Evolutionary conservation across 1,140 invertebrate genomes (phyloP).

Genomic region (Solenopsis fugax): DNA sequence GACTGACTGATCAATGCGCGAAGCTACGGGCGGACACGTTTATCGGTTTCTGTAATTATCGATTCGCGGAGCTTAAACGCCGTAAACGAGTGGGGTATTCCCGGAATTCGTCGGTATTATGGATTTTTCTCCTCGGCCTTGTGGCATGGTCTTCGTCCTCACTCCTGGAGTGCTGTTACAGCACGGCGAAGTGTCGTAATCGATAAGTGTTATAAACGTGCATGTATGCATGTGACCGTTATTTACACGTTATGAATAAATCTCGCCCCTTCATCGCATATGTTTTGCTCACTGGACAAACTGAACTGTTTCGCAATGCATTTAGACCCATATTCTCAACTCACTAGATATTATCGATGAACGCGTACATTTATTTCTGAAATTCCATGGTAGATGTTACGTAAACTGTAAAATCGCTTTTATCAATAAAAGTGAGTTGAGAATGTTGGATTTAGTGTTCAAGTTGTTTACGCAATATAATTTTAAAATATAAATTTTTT

Average conservation of each 20-base stretch:
- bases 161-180: neutral
- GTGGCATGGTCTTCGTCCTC: constrained; percentile 33
- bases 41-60: constrained; percentile 23
- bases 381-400: no score
- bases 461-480: neutral
- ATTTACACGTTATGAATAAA: constrained; percentile 25
- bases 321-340: neutral
- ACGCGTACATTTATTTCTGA: no score
- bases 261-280: neutral
- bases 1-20: neutral
- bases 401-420: no score
- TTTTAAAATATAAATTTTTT: neutral
- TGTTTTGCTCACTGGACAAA: neutral
- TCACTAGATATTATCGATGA: no score
- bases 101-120: constrained; percentile 26
- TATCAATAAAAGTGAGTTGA: no score
- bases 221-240: neutral
- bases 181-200: neutral
- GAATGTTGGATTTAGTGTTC: no score
- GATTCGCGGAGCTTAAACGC: neutral
- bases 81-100: neutral
- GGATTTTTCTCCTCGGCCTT: constrained; percentile 46
- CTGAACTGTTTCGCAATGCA: neutral
- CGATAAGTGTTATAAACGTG: constrained; percentile 45
- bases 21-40: neutral